Conservation (phyloP, 2,888 invertebrate genomes). For the Sesamia inferens region DNA sequence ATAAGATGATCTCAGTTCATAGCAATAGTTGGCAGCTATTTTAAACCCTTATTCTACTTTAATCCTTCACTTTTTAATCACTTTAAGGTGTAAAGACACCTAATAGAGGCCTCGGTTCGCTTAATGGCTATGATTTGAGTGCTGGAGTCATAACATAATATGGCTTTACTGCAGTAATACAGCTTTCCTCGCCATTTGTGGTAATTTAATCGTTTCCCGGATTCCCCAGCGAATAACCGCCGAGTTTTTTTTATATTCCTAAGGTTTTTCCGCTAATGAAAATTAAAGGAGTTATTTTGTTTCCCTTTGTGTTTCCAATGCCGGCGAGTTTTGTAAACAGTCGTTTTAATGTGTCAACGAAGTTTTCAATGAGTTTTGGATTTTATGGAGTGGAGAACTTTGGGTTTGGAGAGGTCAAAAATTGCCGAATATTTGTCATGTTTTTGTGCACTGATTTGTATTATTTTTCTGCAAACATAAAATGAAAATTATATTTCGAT, state of each 20-base stretch:
- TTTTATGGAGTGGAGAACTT: conserved; percentile 1
- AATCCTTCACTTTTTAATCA: conserved; percentile 49
- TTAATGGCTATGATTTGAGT: conserved; percentile 81
- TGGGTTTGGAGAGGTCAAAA: not conserved
- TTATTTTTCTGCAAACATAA: no score
- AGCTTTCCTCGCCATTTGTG: conserved; percentile 77
- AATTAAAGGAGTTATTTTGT: conserved; percentile 69
- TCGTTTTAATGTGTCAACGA: conserved; percentile 24
- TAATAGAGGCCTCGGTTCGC: conserved; percentile 61
- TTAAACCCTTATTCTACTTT: conserved; percentile 4
- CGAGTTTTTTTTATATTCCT: conserved; percentile 64
- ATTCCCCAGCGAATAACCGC: conserved; percentile 69
- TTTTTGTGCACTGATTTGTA: conserved; percentile 21
- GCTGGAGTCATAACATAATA: conserved; percentile 73
- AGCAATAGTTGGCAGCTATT: no score
- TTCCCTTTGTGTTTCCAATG: conserved; percentile 42
- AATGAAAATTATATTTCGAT: not conserved
- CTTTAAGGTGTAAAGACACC: conserved; percentile 47
- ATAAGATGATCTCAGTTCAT: conserved; percentile 11
- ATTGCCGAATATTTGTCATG: not conserved
- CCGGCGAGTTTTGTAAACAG: conserved; percentile 25
- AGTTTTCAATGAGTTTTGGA: conserved; percentile 20
- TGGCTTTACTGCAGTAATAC: conserved; percentile 78
- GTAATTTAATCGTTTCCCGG: conserved; percentile 83
- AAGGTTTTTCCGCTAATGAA: conserved; percentile 67